Conservation (phyloP, 2,888 invertebrate species). For the Dendrolimus pini region DNA sequence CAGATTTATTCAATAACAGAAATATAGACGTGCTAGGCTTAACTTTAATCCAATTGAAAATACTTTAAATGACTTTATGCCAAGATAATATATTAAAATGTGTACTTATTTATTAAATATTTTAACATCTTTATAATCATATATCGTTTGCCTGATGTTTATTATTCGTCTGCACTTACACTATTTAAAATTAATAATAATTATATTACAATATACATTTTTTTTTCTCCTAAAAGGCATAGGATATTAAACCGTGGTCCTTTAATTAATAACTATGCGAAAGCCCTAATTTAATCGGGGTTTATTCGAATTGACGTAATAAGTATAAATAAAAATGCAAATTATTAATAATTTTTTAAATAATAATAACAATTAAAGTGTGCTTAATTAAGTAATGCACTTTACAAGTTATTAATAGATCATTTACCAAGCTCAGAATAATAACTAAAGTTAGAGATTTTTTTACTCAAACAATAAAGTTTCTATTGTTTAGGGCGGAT, state of each 20-base stretch:
- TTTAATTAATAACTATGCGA: constrained; percentile 32
- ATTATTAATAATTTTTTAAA: too few relatives aligned
- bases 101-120: not conserved
- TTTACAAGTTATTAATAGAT: not conserved
- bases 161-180: too few relatives aligned
- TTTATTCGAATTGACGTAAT: constrained; percentile 26
- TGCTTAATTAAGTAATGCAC: not conserved
- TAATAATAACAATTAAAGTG: not conserved
- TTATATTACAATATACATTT: constrained; percentile 41
- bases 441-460: constrained; percentile 4
- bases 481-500: not conserved
- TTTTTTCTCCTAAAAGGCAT: constrained; percentile 53
- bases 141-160: too few relatives aligned
- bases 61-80: not conserved
- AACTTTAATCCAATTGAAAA: too few relatives aligned
- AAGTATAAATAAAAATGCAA: constrained; percentile 9
- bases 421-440: not conserved
- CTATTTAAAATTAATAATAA: constrained; percentile 10
- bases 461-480: constrained; percentile 1
- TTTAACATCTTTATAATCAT: not conserved
- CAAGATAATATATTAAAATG: not conserved
- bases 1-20: too few relatives aligned
- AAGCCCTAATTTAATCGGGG: constrained; percentile 25
- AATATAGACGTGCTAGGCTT: too few relatives aligned
- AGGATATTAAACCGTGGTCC: constrained; percentile 61